phyloP scores from a whole-genome alignment of 2,113 vertebrate genomes.

The Pedetes capensis region DNA sequence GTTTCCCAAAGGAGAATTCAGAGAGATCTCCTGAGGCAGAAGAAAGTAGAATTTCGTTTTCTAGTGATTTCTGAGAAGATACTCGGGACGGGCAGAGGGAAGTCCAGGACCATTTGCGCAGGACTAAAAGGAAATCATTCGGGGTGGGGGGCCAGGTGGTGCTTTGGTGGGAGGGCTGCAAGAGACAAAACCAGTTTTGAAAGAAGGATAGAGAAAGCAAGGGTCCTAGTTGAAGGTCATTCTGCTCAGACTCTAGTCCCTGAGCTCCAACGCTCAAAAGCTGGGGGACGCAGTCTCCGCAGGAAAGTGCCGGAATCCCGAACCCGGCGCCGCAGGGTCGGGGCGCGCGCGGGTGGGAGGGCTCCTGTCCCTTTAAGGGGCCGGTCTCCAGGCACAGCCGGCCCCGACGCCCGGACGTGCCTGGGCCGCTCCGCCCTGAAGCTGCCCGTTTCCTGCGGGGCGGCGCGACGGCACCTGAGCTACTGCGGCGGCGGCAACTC shows the following conservation, averaged over 20 bases:
- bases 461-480: constrained; percentile 69
- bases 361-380: constrained; percentile 73
- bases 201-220: too few relatives aligned
- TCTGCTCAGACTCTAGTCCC: neutral
- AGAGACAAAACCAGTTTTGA: neutral
- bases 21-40: neutral
- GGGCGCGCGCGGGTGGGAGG: neutral
- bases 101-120: neutral
- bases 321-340: fast-evolving
- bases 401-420: constrained; percentile 69
- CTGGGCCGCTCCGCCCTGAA: constrained; percentile 65
- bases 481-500: constrained; percentile 43
- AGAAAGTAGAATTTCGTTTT: neutral
- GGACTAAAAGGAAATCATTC: neutral
- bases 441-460: constrained; percentile 67
- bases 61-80: neutral
- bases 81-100: neutral
- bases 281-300: neutral
- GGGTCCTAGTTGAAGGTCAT: neutral
- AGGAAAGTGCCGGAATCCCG: neutral
- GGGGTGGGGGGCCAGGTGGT: neutral
- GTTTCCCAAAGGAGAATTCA: neutral
- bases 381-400: constrained; percentile 35
- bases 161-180: neutral
- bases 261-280: neutral